phyloP scores from a whole-genome alignment of 2,888 invertebrate genomes.

The Eupsilia transversa region DNA sequence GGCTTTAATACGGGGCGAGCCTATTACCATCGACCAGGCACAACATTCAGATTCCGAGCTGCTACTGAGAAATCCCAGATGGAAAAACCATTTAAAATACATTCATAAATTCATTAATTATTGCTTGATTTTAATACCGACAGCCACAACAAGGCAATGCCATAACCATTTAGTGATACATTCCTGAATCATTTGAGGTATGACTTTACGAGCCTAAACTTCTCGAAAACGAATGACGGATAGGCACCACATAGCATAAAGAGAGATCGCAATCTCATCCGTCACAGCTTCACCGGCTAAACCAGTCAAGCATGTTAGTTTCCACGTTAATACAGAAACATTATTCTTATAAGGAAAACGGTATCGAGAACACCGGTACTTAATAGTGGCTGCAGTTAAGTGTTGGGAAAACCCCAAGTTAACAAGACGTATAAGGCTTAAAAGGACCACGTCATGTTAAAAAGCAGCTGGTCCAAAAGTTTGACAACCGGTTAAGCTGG shows the following conservation, averaged over 20 bases:
- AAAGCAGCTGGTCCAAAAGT: background rate
- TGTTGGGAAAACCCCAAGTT: slow-evolving; percentile 41
- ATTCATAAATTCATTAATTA: background rate
- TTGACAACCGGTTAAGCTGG: slow-evolving; percentile 19
- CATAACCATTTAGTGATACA: no score
- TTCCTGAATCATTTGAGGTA: no score
- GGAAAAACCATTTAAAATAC: background rate
- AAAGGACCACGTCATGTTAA: background rate
- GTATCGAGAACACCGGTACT: slow-evolving; percentile 20
- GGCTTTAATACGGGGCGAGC: no score
- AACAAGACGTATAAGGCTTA: background rate
- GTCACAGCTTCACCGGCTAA: background rate
- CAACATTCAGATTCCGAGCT: background rate
- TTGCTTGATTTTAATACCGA: background rate
- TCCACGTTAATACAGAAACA: slow-evolving; percentile 21
- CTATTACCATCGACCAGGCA: no score
- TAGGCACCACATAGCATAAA: background rate
- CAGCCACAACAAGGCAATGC: background rate
- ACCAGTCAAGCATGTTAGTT: slow-evolving; percentile 25
- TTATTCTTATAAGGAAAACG: slow-evolving; percentile 49
- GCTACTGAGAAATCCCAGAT: no score
- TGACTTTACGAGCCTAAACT: background rate
- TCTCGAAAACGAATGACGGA: background rate
- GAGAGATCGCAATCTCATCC: slow-evolving; percentile 21
- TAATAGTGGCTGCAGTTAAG: background rate